Conservation (phyloP, 2,888 invertebrate genomes). For the Trichopria drosophilae region DNA sequence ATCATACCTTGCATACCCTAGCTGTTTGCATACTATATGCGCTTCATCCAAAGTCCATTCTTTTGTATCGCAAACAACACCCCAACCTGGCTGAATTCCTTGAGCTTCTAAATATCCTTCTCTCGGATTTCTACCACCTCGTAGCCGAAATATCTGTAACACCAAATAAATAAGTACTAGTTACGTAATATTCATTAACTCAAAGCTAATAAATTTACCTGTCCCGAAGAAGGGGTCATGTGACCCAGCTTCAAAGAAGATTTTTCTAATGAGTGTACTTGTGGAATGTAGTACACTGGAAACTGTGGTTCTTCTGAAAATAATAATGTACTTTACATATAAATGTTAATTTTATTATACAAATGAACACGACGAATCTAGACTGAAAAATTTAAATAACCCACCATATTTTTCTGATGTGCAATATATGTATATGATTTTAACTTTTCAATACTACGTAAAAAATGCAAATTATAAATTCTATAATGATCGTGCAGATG, state of each 20-base stretch:
- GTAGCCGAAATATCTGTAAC: conserved; percentile 54
- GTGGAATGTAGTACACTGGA: conserved; percentile 46
- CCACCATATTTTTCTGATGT: neutral
- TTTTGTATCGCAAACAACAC: conserved; percentile 60
- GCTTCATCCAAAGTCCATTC: conserved; percentile 62
- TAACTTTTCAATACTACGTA: neutral
- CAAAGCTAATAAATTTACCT: conserved; percentile 39
- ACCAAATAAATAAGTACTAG: neutral
- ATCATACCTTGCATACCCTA: conserved; percentile 59
- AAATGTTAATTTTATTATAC: too few relatives aligned
- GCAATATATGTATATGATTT: neutral
- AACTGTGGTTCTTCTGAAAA: conserved; percentile 50
- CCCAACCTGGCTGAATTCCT: conserved; percentile 58
- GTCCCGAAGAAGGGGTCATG: conserved; percentile 50
- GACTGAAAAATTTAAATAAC: too few relatives aligned
- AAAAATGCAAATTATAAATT: neutral
- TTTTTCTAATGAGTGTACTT: conserved; percentile 42
- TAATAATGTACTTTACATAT: too few relatives aligned
- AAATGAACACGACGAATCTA: too few relatives aligned
- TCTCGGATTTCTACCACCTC: conserved; percentile 56
- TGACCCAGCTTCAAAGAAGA: conserved; percentile 25
- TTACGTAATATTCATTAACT: neutral
- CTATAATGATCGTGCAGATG: too few relatives aligned
- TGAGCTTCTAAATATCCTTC: conserved; percentile 61
- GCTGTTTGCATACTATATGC: conserved; percentile 60